These are phyloP conservation scores for Eurytoma adleriae DNA, from an alignment of 2,888 invertebrate genomes.

Conservation along the genomic window DNA sequence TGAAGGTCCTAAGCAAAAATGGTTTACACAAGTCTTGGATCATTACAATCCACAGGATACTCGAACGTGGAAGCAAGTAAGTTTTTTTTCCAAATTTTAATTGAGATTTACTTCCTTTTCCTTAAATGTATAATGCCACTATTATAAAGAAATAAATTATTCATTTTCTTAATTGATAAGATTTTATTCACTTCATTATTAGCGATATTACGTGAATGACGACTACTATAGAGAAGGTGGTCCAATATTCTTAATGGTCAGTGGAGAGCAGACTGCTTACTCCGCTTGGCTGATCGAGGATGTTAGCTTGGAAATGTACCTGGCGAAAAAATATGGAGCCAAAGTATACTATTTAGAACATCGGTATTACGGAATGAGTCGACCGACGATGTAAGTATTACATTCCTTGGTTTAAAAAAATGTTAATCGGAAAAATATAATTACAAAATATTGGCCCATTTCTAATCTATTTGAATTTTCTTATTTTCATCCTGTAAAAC, in stretches of 20 bases:
- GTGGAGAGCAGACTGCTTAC: constrained; percentile 92
- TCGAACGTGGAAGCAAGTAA: constrained; percentile 89
- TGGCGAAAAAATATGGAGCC: constrained; percentile 87
- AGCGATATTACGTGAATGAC: constrained; percentile 90
- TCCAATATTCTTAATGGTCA: constrained; percentile 95
- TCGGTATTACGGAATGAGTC: constrained; percentile 94
- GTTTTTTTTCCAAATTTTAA: background rate
- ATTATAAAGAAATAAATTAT: no score
- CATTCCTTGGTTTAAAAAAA: background rate
- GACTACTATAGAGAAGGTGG: constrained; percentile 83
- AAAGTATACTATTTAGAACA: constrained; percentile 93
- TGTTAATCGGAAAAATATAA: no score
- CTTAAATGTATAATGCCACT: no score
- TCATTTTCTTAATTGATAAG: no score
- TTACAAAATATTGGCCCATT: no score
- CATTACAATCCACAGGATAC: constrained; percentile 80
- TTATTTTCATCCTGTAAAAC: no score
- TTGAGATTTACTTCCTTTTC: no score
- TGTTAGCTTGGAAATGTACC: constrained; percentile 87
- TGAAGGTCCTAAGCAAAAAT: background rate
- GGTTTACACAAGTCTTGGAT: background rate
- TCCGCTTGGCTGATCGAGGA: constrained; percentile 90
- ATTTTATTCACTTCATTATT: constrained; percentile 58
- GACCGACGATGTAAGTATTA: constrained; percentile 85
- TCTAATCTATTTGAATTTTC: no score